Base-by-base conservation (phyloP, 2,113 vertebrate genomes). In the Helogale parvula region DNA sequence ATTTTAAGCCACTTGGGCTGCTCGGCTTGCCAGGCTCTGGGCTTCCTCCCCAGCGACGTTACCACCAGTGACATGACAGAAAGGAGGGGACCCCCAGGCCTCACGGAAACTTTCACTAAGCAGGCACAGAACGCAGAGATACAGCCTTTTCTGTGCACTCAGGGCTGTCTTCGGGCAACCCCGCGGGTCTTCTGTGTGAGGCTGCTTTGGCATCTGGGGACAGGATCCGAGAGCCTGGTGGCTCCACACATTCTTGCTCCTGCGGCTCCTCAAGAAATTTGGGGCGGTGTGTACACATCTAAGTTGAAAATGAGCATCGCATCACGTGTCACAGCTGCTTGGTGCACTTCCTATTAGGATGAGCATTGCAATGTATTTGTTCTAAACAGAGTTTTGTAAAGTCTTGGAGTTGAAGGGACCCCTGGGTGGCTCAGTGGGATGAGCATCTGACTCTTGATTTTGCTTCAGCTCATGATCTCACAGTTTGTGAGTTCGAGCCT, bases 61-160 rank as follows among this genome's bases (percentile, higher is more conserved):
- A 31, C 35, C 35, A 41, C 45, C n/a, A 35, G 16, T n/a, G 8
- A 65, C 2, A 4, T 0, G 12, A 21, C 47, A 35, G 27, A 23
- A 0, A 9, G 57, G 45, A 45, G 6, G n/a, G 31, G 82, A 2
- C 35, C 60, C 79, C 19, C 33, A 8, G 68, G 57, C 31, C 41
- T 45, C 13, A 3, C 16, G 41, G 14, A 25, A 2, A 54, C 31
- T 35, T 14, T 35, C 12, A 23, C 21, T 15, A 31, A 7, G 57
- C 8, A 29, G 76, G 38, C 33, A 1, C 15, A 10, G 82, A 57
- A 66, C 19, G 6, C 52, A 14, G 4, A 0, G 9, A 2, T 1
- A 7, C 3, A 1, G 14, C 17, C 10, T 68, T 19, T 35, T 25
- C 23, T 23, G 2, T 0, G 25, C 5, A 2, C 14, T 45, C 21